A percentile compares a stretch with the other conserved stretches of the same genome.
Evolutionary conservation across 64 coral and sea anemone species (phyloP).

Genomic region (Porites lutea): DNA sequence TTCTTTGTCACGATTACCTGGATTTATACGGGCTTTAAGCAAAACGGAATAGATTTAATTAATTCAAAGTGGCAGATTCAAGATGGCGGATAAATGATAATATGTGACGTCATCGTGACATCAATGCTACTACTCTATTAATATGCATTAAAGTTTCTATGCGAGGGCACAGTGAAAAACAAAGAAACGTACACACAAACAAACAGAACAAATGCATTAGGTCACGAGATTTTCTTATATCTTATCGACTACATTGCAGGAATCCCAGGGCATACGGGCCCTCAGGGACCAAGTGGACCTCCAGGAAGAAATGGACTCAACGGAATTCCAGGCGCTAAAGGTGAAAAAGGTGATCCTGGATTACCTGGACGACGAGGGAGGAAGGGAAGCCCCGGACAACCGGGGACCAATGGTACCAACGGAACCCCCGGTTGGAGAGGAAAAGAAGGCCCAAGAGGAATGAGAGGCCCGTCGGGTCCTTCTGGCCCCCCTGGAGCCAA

Average conservation of each 20-base stretch:
- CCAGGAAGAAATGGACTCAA: constrained; percentile 92
- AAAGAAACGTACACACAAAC: background rate
- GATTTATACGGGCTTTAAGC: no score
- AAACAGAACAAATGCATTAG: background rate
- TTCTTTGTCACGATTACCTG: no score
- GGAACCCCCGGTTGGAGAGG: constrained; percentile 89
- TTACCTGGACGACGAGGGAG: constrained; percentile 59
- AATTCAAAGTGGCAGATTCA: no score
- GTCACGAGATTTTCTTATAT: background rate
- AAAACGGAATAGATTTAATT: no score
- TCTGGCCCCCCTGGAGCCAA: constrained; percentile 36
- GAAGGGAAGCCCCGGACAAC: constrained; percentile 63
- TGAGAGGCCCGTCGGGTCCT: constrained; percentile 68
- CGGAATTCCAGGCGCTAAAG: constrained; percentile 68
- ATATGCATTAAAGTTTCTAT: no score
- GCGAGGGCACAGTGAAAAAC: background rate
- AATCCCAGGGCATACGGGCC: constrained; percentile 75
- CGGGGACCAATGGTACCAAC: constrained; percentile 82
- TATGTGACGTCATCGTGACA: no score
- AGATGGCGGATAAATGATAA: no score
- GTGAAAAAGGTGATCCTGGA: constrained; percentile 68
- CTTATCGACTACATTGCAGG: constrained; percentile 36
- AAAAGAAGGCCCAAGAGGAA: constrained; percentile 81
- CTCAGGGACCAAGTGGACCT: constrained; percentile 75
- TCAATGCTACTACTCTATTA: no score